Evolutionary conservation across 2,113 vertebrate genomes (phyloP).

Genomic region (Ibidorhyncha struthersii): DNA sequence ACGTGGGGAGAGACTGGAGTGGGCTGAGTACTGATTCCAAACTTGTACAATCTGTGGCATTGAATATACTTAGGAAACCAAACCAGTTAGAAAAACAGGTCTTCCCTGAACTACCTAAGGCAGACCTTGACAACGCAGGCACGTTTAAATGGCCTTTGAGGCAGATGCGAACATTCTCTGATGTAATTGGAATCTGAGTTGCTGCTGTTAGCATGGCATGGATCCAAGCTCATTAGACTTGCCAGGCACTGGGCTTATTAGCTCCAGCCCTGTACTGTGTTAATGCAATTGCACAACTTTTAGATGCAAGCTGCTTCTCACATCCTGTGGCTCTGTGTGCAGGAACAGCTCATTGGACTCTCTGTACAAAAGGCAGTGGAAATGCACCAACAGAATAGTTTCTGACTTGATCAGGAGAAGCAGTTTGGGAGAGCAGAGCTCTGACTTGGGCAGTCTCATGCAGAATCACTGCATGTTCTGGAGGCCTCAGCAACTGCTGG

Average conservation of each 20-base stretch:
- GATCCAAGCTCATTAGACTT: background rate
- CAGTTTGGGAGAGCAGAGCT: background rate
- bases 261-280: background rate
- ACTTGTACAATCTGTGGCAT: background rate
- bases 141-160: accelerated
- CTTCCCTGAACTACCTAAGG: background rate
- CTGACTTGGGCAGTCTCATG: background rate
- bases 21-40: background rate
- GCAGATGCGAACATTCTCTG: background rate
- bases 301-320: background rate
- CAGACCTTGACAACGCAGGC: background rate
- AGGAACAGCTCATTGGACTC: background rate
- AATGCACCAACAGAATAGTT: background rate
- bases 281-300: background rate
- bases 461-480: background rate
- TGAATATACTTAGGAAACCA: background rate
- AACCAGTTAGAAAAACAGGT: background rate
- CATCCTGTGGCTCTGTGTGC: background rate
- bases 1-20: background rate
- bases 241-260: background rate
- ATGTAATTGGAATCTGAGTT: background rate
- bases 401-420: background rate
- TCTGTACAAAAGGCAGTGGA: background rate
- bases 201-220: background rate
- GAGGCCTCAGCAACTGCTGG: background rate